Evolutionary conservation across 64 coral and sea anemone genomes (phyloP).

Genomic region (Montipora capricornis): DNA sequence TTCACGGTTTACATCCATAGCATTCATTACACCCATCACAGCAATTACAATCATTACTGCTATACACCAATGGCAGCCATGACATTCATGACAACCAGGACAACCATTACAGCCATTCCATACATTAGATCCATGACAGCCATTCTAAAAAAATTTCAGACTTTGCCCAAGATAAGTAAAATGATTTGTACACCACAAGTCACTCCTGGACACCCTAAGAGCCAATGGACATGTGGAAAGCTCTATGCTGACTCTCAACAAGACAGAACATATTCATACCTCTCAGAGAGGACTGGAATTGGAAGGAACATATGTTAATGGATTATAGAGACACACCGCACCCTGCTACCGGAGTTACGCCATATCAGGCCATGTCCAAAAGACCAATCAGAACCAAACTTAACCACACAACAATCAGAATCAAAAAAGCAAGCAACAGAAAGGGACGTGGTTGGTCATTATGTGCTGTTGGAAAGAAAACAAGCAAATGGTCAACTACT

Average conservation of each 20-base stretch:
- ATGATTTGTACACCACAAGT: slow-evolving; percentile 7
- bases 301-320: slow-evolving; percentile 38
- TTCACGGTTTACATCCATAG: no score
- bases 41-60: no score
- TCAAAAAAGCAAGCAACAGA: neutral
- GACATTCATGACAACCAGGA: no score
- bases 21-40: no score
- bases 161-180: slow-evolving; percentile 5
- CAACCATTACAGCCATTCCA: no score
- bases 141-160: slow-evolving; percentile 5
- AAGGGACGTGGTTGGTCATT: slow-evolving; percentile 1
- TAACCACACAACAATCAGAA: neutral
- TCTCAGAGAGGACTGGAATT: slow-evolving; percentile 17
- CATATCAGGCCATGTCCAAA: slow-evolving; percentile 58
- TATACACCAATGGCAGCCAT: no score
- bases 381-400: slow-evolving; percentile 32
- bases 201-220: slow-evolving; percentile 36
- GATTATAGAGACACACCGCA: slow-evolving; percentile 69
- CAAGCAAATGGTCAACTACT: slow-evolving; percentile 41
- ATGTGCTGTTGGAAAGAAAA: slow-evolving; percentile 33
- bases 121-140: no score
- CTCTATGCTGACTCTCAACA: slow-evolving; percentile 30
- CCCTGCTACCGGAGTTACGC: slow-evolving; percentile 46
- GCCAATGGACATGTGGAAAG: slow-evolving; percentile 48
- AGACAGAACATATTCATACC: slow-evolving; percentile 63